Percentiles rank a stretch among this genome's conserved stretches.
These are phyloP conservation scores for Acipenser oxyrinchus DNA, from an alignment of 2,797 vertebrate genomes.

Conservation along the genomic window DNA sequence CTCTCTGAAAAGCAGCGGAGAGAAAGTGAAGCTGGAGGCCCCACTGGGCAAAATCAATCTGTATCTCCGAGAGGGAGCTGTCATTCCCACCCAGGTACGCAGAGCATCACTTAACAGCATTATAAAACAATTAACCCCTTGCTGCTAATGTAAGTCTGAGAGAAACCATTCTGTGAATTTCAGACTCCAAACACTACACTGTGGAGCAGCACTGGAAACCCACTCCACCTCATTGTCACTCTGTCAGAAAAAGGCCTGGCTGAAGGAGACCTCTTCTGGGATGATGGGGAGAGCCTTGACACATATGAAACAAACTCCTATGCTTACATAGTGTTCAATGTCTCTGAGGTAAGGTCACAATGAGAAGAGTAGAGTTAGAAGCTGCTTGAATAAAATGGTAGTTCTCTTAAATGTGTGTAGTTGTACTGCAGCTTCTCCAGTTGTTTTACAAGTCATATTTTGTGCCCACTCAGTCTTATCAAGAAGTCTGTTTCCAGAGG, in stretches of 20 bases:
- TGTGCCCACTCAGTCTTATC: too few relatives aligned
- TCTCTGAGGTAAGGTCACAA: constrained; percentile 50
- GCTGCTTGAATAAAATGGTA: too few relatives aligned
- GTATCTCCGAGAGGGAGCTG: constrained; percentile 65
- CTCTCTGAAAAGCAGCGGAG: constrained; percentile 58
- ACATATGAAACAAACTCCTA: constrained; percentile 63
- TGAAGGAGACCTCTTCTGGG: constrained; percentile 78
- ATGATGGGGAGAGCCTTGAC: constrained; percentile 69
- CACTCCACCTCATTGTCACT: constrained; percentile 58
- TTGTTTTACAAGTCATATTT: too few relatives aligned
- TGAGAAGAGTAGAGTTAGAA: too few relatives aligned
- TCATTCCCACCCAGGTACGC: constrained; percentile 72
- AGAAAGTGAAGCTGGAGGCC: constrained; percentile 58
- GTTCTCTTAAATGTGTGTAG: too few relatives aligned
- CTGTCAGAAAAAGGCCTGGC: constrained; percentile 53
- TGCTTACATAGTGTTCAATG: constrained; percentile 62
- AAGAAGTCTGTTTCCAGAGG: too few relatives aligned
- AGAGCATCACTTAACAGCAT: background rate
- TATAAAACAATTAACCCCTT: too few relatives aligned
- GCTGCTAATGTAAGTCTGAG: background rate
- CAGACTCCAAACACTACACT: constrained; percentile 66
- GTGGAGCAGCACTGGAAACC: constrained; percentile 55
- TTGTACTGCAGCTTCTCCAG: too few relatives aligned
- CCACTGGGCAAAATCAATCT: constrained; percentile 78
- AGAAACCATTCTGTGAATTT: background rate